Base-by-base conservation (phyloP, 2,888 invertebrate genomes). In the Tiliacea aurago region DNA sequence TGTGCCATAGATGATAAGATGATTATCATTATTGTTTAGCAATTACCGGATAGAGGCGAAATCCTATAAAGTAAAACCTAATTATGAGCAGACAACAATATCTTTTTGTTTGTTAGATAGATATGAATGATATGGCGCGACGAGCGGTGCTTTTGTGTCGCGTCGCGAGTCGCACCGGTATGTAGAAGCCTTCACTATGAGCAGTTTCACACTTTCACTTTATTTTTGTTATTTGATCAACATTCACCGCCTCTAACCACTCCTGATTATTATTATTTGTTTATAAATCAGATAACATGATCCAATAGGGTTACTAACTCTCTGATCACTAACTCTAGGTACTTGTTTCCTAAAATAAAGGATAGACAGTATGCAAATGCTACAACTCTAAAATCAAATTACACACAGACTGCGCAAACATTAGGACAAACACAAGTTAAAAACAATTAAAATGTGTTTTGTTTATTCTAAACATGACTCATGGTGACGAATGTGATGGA, bases 381-480 rank as follows among this genome's bases (percentile, higher is more conserved):
- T 28, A 43, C 18, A 23, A 43, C 5, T 15, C 15, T 37, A 23
- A 15, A 67, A 63, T 6, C 15, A 43, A 67, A 9, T 20, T 28
- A 18, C 10, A 28, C 28, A 62, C 2, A 62, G 9, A 20, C 13
- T 45, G 13, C 20, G 45, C 45, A 62, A 62, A 28, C 28, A 43
- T 4, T 41, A 18, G 20, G 23, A 11, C 18, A 43, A n/a, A n/a
- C 6, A 20, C n/a, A n/a, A n/a, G n/a, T n/a, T n/a, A n/a, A 51
- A 49, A 41, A 68, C 28, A 67, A 15, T 41, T 11, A 4, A 41
- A 49, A 51, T 9, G 20, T 63, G 15, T 53, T n/a, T 49, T 73
- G 15, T 61, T 53, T 23, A 41, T 5, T 73, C 2, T 15, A 11
- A 20, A 55, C 18, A 56, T 71, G 78, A 75, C 51, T 59, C 74